Evolutionary conservation across 2,888 invertebrate genomes (phyloP).

Genomic region (Timema cristinae): DNA sequence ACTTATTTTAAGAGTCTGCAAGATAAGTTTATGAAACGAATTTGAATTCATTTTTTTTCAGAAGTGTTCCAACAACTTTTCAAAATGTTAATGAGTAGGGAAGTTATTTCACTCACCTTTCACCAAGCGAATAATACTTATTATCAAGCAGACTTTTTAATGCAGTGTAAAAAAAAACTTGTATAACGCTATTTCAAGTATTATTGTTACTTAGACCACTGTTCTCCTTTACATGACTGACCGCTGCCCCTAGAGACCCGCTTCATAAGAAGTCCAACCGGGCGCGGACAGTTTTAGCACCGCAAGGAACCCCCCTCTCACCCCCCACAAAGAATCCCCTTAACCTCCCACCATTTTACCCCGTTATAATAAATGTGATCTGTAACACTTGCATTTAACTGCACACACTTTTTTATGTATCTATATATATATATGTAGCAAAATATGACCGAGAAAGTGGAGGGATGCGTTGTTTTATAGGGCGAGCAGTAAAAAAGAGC

Average conservation of each 20-base stretch:
- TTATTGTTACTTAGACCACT: background rate
- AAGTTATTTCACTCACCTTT: no score
- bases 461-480: constrained; percentile 17
- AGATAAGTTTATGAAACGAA: no score
- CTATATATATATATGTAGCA: constrained; percentile 7
- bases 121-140: no score
- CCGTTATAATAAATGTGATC: constrained; percentile 22
- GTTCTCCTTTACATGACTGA: background rate
- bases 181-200: no score
- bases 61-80: no score
- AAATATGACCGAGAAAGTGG: constrained; percentile 15
- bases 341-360: background rate
- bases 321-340: background rate
- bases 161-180: no score
- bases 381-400: constrained; percentile 26
- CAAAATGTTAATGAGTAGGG: no score
- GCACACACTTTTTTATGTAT: constrained; percentile 12
- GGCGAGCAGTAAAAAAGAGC: constrained; percentile 14
- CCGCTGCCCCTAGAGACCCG: background rate
- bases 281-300: constrained; percentile 14
- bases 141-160: no score
- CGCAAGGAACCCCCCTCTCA: background rate
- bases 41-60: no score
- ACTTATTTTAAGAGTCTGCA: no score
- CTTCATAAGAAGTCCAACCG: constrained; percentile 11